Base-by-base conservation (phyloP, 2,113 vertebrate genomes). In the Eidolon helvum region DNA sequence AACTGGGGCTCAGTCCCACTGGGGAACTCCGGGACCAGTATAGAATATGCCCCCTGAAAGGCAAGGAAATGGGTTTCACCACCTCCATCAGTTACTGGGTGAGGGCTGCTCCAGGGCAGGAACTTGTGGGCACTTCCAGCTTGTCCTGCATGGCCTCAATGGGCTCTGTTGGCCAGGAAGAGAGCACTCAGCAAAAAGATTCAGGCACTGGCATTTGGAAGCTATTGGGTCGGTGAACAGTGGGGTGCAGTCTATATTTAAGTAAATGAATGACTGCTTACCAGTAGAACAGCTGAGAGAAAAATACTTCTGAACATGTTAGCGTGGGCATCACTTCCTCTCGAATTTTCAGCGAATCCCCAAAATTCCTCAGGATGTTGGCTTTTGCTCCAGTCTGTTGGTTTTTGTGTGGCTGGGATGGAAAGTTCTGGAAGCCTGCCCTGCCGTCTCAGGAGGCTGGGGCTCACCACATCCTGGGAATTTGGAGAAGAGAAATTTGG, bases 381-480 rank as follows among this genome's bases (percentile, higher is more conserved):
- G 65, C 61, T 88, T 61, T 74, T 86, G 65, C 68, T 82, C n/a
- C 82, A 77, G 78, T 80, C n/a, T 93, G 72, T 93, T 84, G 89
- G 53, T 80, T 82, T 95, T 63, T 69, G 87, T 94, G 89, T 78
- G 86, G 53, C 89, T 11, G 22, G 48, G 61, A 83, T 74, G 14
- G 92, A 96, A 96, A 38, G 2, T 95, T 97, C 90, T 94, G 78
- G 97, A 97, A 94, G 63, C 11, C 65, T 80, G 80, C 77, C 85
- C 77, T 59, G 50, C 94, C 65, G 87, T 48, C 91, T 72, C 92
- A 74, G 71, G 65, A 96, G 83, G 61, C 77, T 45, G 26, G 96
- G 45, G 33, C 80, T 97, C 48, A 86, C 91, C 93, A 93, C 91
- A 88, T 95, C 86, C 95, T 88, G 68, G 82, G 91, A 90, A 48